These are phyloP conservation scores for Anthrax anthrax DNA, from an alignment of 2,888 invertebrate species.

Conservation along the genomic window DNA sequence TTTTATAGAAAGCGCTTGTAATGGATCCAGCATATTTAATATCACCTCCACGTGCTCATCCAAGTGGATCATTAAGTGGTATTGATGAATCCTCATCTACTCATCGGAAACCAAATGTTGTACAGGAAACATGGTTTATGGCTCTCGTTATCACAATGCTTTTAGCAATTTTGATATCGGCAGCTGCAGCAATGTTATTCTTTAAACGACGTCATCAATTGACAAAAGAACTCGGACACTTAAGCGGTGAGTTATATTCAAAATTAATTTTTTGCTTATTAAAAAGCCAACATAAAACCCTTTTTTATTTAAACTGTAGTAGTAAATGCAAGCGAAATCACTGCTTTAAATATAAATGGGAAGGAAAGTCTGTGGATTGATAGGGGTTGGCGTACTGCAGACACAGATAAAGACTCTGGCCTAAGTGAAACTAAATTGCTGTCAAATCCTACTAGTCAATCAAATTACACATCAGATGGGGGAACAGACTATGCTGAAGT, in stretches of 20 bases:
- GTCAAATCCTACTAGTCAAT: slow-evolving; percentile 37
- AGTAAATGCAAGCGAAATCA: slow-evolving; percentile 37
- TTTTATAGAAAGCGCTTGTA: slow-evolving; percentile 27
- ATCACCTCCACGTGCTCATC: slow-evolving; percentile 35
- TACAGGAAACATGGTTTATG: slow-evolving; percentile 34
- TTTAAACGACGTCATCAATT: slow-evolving; percentile 33
- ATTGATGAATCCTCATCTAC: slow-evolving; percentile 30
- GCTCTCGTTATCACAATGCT: slow-evolving; percentile 29
- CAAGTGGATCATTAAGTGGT: slow-evolving; percentile 32
- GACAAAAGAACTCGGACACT: slow-evolving; percentile 45
- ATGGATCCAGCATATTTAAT: slow-evolving; percentile 35
- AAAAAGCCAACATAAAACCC: slow-evolving; percentile 3
- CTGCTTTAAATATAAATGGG: slow-evolving; percentile 36
- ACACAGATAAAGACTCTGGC: slow-evolving; percentile 46
- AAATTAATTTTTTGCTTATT: not conserved
- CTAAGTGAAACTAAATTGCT: slow-evolving; percentile 42
- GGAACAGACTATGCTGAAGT: slow-evolving; percentile 56
- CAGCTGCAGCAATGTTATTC: slow-evolving; percentile 30
- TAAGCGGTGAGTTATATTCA: slow-evolving; percentile 37
- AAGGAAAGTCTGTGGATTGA: slow-evolving; percentile 58
- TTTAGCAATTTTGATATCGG: slow-evolving; percentile 26
- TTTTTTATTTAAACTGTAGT: slow-evolving; percentile 19
- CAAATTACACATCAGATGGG: slow-evolving; percentile 33
- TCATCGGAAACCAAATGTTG: slow-evolving; percentile 29
- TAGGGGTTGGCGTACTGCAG: slow-evolving; percentile 49